Evolutionary conservation across 1,140 invertebrate genomes (phyloP), one percentile per base, ranked within the genome.

Genomic region (Drosophila bocqueti): DNA sequence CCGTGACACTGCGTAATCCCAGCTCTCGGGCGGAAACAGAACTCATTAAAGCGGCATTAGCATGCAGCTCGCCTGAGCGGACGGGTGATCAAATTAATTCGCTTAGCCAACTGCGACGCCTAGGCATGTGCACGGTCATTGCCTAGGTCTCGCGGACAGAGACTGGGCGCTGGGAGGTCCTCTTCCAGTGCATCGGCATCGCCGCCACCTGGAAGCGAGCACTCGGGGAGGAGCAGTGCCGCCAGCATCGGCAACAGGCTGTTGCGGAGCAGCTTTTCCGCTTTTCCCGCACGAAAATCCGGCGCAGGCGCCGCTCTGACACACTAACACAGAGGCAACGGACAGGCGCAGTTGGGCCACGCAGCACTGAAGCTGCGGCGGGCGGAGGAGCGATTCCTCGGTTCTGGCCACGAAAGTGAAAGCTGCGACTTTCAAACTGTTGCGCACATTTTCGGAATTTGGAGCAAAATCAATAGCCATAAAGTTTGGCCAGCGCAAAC

Each of bases 401-500:
- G 11, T 26, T 46, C 46, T 78, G 81, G 46, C 58, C 84, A 83
- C 84, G 84, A 87, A 87, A 87, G 84, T 87, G 84, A 87, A 87
- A 87, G 84, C 84, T 87, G 84, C 84, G 84, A 69, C 84, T 87
- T 87, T 87, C 84, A 87, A 87, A 87, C 84, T 87, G 84, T 87
- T 87, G 84, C 84, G 84, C 64, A 59, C 80, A 64, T 63, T 55
- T 52, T 75, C 58, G 42, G 59, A 16, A 82, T 57, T 75, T 50
- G 26, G 58, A 52, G 50, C 73, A 89, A 89, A 87, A 87, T 87
- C 84, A 81, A 87, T 87, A 87, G 54, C 59, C 52, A 73, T 78
- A 67, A 83, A 83, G 68, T 83, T 85, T 57, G 76, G 31, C 64
- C 80, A 84, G 72, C 40, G 76, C 69, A 89, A 87, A 87, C 84